phyloP scores from a whole-genome alignment of 1,140 invertebrate species.

The Drosophila triauraria region DNA sequence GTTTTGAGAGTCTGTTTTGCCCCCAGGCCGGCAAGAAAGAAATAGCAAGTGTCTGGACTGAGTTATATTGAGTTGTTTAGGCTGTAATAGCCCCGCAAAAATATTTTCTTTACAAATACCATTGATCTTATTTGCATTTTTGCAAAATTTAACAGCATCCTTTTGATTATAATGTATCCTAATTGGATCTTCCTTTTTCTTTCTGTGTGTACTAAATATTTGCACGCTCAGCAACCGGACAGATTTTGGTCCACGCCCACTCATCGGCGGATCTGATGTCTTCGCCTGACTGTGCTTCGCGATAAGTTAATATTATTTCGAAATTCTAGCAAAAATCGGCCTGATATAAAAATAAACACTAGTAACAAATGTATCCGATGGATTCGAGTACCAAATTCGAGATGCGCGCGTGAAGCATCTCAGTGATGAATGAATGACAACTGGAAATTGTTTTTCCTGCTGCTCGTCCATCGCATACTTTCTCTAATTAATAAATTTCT shows the following conservation, averaged over 20 bases:
- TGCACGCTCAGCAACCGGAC: conserved; percentile 5
- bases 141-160: neutral
- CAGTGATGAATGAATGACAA: conserved; percentile 77
- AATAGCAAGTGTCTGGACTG: neutral
- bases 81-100: too few relatives aligned
- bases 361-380: conserved; percentile 48
- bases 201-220: conserved; percentile 1
- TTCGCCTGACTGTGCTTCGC: conserved; percentile 21
- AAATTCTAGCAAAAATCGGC: conserved; percentile 39
- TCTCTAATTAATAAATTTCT: conserved; percentile 40
- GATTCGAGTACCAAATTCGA: conserved; percentile 28
- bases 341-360: conserved; percentile 63
- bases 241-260: conserved; percentile 28
- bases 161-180: neutral
- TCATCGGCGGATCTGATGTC: neutral
- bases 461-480: conserved; percentile 6
- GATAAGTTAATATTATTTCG: conserved; percentile 64
- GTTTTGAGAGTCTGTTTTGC: too few relatives aligned
- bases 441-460: conserved; percentile 55
- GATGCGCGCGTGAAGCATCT: conserved; percentile 10
- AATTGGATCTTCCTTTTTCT: neutral
- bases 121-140: neutral
- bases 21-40: too few relatives aligned
- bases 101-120: too few relatives aligned
- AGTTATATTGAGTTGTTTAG: neutral